phyloP scores from a whole-genome alignment of 2,797 vertebrate species.

The Sebastiscus albofasciatus region DNA sequence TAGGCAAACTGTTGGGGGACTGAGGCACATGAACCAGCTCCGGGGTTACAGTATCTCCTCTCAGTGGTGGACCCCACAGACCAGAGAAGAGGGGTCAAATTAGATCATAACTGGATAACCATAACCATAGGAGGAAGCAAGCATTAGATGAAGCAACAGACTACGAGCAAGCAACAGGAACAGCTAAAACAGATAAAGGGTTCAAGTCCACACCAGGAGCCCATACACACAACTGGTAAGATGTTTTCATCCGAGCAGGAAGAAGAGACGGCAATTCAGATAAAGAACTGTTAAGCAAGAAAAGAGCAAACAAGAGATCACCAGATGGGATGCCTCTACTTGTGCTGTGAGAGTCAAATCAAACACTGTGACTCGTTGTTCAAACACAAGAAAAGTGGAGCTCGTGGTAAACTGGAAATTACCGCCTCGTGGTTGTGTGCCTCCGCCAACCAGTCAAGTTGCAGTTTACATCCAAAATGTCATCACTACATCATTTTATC shows the following conservation, averaged over 20 bases:
- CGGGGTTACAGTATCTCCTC: background rate
- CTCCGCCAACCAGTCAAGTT: no score
- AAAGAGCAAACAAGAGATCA: background rate
- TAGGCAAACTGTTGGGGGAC: background rate
- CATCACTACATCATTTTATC: no score
- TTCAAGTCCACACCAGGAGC: background rate
- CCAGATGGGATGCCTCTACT: no score
- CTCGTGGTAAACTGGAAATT: no score
- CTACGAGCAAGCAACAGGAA: background rate
- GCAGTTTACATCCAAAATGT: no score
- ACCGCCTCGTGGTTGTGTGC: no score
- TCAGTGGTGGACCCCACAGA: background rate
- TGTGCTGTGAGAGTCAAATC: background rate
- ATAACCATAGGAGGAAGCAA: background rate
- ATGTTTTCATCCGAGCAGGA: background rate
- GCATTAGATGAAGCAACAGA: background rate
- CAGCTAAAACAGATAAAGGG: background rate
- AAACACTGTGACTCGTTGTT: background rate
- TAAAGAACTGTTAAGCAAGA: background rate
- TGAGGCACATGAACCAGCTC: background rate
- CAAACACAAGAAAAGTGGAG: background rate
- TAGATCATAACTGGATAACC: background rate
- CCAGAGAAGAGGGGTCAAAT: background rate
- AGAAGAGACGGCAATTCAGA: background rate
- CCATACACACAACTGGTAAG: background rate